These are phyloP conservation scores for Linnaemya tessellans DNA, from an alignment of 2,888 invertebrate species.

Conservation along the genomic window DNA sequence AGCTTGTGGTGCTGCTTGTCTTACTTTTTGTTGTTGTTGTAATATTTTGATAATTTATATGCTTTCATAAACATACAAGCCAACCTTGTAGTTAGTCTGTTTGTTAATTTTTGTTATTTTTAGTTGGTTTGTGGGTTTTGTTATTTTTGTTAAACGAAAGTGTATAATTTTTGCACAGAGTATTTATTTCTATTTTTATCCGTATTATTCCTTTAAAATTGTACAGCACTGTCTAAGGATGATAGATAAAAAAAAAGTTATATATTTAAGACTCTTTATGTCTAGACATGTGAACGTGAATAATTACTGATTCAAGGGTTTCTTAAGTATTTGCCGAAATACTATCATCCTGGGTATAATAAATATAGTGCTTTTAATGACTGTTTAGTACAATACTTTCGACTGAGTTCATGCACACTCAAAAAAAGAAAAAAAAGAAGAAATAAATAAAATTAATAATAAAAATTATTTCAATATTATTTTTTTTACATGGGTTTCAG, in stretches of 20 bases:
- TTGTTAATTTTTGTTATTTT: constrained; percentile 31
- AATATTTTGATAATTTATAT: constrained; percentile 63
- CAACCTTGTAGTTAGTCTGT: background rate
- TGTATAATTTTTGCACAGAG: background rate
- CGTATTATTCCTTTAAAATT: constrained; percentile 24
- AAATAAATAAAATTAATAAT: too few species aligned
- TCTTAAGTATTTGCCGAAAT: constrained; percentile 57
- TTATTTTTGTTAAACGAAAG: constrained; percentile 3
- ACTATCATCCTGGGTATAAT: constrained; percentile 51
- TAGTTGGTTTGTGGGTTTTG: constrained; percentile 5
- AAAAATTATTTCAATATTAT: too few species aligned
- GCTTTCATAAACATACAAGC: constrained; percentile 18
- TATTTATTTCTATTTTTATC: constrained; percentile 8
- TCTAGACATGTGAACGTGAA: constrained; percentile 71
- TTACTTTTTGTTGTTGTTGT: background rate
- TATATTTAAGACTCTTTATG: constrained; percentile 65
- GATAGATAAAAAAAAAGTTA: constrained; percentile 13
- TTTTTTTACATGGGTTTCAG: too few species aligned
- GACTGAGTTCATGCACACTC: background rate
- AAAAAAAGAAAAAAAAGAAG: too few species aligned
- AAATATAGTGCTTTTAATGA: constrained; percentile 46
- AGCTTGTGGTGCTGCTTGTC: constrained; percentile 32
- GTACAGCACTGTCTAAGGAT: constrained; percentile 55
- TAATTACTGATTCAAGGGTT: constrained; percentile 69
- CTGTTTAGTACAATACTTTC: background rate